These are phyloP conservation scores for Fissipunctia ypsillon DNA, from an alignment of 2,888 invertebrate species.

Conservation along the genomic window DNA sequence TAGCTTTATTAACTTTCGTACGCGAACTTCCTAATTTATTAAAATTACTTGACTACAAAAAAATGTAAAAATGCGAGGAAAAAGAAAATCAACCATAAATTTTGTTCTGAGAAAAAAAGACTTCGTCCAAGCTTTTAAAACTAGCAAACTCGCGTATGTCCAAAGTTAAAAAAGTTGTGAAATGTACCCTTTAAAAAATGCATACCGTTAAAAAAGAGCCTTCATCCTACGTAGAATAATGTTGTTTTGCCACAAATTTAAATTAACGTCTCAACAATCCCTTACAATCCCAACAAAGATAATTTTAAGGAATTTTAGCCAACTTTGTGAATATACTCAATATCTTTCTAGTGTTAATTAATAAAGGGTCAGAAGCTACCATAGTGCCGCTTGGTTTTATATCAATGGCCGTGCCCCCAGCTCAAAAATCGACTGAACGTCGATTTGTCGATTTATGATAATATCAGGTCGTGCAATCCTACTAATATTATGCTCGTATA, in stretches of 20 bases:
- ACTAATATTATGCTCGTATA: too few species aligned
- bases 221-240: slow-evolving; percentile 54
- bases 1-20: too few species aligned
- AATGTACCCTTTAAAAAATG: slow-evolving; percentile 77
- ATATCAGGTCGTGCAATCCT: too few species aligned
- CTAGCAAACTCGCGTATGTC: slow-evolving; percentile 40
- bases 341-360: background rate
- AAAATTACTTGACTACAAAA: background rate
- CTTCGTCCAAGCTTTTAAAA: slow-evolving; percentile 37
- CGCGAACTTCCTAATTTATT: too few species aligned
- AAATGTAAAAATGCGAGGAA: background rate
- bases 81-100: background rate
- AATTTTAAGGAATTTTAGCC: background rate
- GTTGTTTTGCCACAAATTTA: slow-evolving; percentile 49
- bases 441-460: too few species aligned
- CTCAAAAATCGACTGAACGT: too few species aligned
- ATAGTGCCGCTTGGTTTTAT: too few species aligned
- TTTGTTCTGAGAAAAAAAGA: slow-evolving; percentile 21
- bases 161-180: slow-evolving; percentile 61
- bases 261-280: background rate
- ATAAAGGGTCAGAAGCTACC: background rate
- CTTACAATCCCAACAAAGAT: background rate
- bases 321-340: background rate
- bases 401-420: too few species aligned
- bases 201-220: slow-evolving; percentile 71